Evolutionary conservation across 2,888 invertebrate genomes (phyloP).

Genomic region (Muscina levida): DNA sequence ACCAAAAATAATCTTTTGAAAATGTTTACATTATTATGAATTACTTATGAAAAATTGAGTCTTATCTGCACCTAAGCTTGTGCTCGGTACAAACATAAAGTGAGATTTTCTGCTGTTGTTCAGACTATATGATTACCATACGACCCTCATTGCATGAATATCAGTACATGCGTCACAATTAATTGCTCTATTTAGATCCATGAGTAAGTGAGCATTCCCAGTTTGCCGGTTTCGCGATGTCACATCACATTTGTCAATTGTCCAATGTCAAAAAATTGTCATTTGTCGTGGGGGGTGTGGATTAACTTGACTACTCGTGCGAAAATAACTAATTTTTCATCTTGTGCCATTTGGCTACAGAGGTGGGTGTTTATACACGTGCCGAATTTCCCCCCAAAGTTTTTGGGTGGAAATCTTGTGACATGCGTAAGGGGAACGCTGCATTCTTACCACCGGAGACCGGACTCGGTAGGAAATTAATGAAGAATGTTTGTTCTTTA

Average conservation of each 20-base stretch:
- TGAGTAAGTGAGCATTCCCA: background rate
- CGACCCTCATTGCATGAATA: no score
- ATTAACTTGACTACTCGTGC: no score
- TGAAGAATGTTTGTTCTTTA: constrained; percentile 17
- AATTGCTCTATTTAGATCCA: constrained; percentile 41
- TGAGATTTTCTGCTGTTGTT: no score
- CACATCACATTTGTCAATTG: constrained; percentile 53
- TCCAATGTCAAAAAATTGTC: constrained; percentile 40
- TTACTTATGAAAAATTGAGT: no score
- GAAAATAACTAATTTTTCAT: constrained; percentile 36
- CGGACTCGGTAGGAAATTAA: constrained; percentile 33
- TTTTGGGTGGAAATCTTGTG: constrained; percentile 6
- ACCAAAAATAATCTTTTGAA: no score
- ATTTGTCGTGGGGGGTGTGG: background rate
- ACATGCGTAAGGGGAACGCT: background rate
- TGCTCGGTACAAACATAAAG: no score
- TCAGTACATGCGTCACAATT: constrained; percentile 20
- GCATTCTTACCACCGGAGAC: constrained; percentile 17
- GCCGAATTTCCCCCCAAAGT: constrained; percentile 33
- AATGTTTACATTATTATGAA: no score
- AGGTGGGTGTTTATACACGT: constrained; percentile 48
- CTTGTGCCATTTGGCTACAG: constrained; percentile 6
- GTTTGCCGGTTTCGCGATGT: constrained; percentile 36
- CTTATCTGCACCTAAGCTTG: no score
- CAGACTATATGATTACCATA: no score